Evolutionary conservation across 1,140 invertebrate genomes (phyloP), one percentile per base, ranked within the genome.

Genomic region (Leguminivora glycinivorella): DNA sequence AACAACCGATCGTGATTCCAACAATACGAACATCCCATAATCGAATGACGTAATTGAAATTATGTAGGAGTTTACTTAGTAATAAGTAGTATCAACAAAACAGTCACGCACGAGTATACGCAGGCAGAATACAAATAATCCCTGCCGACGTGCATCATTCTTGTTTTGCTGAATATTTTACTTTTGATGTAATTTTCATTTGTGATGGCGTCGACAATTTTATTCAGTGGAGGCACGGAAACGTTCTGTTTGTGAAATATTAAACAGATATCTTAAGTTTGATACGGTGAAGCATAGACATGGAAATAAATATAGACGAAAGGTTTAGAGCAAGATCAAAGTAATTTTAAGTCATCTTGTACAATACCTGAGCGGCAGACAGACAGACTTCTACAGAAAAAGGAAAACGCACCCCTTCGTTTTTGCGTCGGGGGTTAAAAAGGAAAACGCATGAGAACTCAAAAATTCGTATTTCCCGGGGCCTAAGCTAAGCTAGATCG

Each of bases 91-190:
- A 83, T 85, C 84, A 85, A 78, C 71, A 82, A 71, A 69, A 76
- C 24, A 60, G 68, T 68, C 85, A 84, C 82, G 83, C 82, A 67
- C 68, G 58, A 70, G 70, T 72, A 75, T 73, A 80, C 82, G 82
- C 71, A 79, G 71, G 76, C 74, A 71, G 85, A 85, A 84, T 87
- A 87, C 77, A 80, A 87, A 85, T 81, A 81, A 80, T 74, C 70
- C 72, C 72, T 74, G 70, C 71, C 68, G 76, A 70, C 75, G 75
- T 80, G 70, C 75, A 80, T 81, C 80, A 80, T 80, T 83, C 77
- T 80, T 79, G 75, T 69, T 74, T 71, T 69, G 73, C 72, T 69
- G 77, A 79, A 78, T 80, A 81, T 79, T 79, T 80, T 83, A 75
- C 75, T 72, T 75, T 75, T 77, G 70, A 75, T 70, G 67, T 71